Percentiles rank a stretch among this genome's conserved stretches.
Conservation (phyloP, 2,113 vertebrate species). For the Sphaerodactylus townsendi region DNA sequence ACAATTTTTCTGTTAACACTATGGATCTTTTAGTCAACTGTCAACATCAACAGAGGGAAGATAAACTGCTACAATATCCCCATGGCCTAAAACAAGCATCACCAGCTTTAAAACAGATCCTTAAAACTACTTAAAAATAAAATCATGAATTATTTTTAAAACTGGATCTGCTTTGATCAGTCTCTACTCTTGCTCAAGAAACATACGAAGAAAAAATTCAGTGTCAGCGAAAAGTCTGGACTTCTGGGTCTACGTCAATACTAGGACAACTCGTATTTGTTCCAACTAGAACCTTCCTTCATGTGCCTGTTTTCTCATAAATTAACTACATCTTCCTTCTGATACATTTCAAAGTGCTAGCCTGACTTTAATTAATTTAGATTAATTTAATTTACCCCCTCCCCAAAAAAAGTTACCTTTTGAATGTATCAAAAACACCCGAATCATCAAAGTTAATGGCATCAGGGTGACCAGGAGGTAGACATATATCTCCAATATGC, state of each 20-base stretch:
- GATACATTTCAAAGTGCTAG: not conserved
- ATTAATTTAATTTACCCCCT: constrained; percentile 43
- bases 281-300: not conserved
- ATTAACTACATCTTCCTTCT: not conserved
- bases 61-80: not conserved
- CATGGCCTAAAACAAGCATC: not conserved
- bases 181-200: not conserved
- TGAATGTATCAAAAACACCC: constrained; percentile 99
- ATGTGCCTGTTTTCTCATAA: not conserved
- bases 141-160: not conserved
- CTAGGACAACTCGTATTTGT: not conserved
- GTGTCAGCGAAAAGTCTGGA: not conserved
- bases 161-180: not conserved
- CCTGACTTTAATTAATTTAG: too few species aligned
- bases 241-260: not conserved
- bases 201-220: rapidly evolving
- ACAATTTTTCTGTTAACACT: not conserved
- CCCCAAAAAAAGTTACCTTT: constrained; percentile 83
- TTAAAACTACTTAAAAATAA: not conserved
- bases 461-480: constrained; percentile 97
- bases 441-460: constrained; percentile 99
- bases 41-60: not conserved
- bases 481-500: constrained; percentile 93
- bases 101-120: not conserved
- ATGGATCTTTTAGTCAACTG: not conserved